Conservation (phyloP, 2,888 invertebrate species). For the Agonopterix heracliana region DNA sequence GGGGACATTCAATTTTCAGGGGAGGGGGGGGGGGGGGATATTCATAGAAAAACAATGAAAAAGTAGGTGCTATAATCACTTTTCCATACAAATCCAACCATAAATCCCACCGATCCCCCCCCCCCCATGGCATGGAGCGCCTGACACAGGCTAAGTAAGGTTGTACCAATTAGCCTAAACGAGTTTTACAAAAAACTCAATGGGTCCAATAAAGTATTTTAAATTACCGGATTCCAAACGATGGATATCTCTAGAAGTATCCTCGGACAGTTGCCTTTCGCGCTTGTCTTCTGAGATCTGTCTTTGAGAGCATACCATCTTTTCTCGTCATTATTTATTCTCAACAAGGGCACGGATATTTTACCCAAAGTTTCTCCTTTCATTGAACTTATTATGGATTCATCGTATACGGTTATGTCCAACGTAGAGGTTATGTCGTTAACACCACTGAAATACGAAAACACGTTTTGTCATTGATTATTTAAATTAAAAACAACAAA, state of each 20-base stretch:
- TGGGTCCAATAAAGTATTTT: no score
- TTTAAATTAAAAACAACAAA: not conserved
- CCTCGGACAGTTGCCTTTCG: constrained; percentile 56
- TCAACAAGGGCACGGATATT: constrained; percentile 55
- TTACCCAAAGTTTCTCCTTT: constrained; percentile 55
- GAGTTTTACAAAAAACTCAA: no score
- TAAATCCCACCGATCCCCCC: no score
- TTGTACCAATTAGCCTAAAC: no score
- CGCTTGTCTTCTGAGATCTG: constrained; percentile 45
- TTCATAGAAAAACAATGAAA: no score
- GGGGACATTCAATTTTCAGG: no score
- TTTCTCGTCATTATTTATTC: constrained; percentile 58
- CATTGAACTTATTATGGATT: constrained; percentile 47
- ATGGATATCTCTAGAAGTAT: constrained; percentile 61
- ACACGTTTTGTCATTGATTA: not conserved
- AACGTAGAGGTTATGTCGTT: constrained; percentile 61
- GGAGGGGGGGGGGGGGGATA: no score
- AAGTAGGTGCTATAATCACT: no score
- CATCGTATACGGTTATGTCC: constrained; percentile 57
- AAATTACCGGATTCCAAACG: constrained; percentile 63
- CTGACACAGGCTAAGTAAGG: no score
- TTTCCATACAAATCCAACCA: no score
- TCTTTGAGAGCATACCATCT: constrained; percentile 63
- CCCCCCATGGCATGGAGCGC: no score
- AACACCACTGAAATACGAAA: constrained; percentile 41